Evolutionary conservation across 2,113 vertebrate species (phyloP).

Genomic region (Anhinga rufa): DNA sequence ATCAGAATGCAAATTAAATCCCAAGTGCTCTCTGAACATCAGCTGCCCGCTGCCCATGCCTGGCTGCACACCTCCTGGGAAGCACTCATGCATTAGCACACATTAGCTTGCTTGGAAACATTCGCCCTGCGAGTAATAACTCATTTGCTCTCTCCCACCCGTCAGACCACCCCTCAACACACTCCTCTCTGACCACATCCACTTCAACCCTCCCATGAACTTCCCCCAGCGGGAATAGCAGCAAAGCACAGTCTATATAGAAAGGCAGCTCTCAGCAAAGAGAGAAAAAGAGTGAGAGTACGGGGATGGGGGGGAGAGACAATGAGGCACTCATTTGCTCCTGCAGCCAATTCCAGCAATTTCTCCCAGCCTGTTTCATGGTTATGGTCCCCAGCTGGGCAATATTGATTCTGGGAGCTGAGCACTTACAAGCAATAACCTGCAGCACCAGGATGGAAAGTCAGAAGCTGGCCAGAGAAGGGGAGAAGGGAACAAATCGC

Average conservation of each 20-base stretch:
- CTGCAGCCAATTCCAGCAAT: neutral
- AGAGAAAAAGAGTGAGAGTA: neutral
- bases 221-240: neutral
- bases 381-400: conserved; percentile 24
- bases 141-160: neutral
- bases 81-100: neutral
- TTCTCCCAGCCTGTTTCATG: neutral
- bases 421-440: neutral
- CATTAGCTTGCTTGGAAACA: conserved; percentile 12
- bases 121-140: neutral
- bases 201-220: neutral
- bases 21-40: neutral
- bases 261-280: neutral
- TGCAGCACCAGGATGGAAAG: neutral
- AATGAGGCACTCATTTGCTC: neutral
- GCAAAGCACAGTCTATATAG: fast-evolving
- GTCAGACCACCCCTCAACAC: neutral
- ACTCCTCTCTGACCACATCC: neutral
- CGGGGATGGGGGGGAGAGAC: neutral
- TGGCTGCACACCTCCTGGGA: conserved; percentile 27
- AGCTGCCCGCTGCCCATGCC: conserved; percentile 10
- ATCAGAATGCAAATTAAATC: conserved; percentile 51
- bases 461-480: neutral
- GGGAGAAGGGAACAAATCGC: neutral
- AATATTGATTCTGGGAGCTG: neutral